Percentiles rank a stretch among this genome's conserved stretches.
These are phyloP conservation scores for Sceloporus undulatus DNA, from an alignment of 2,113 vertebrate genomes.

Conservation along the genomic window DNA sequence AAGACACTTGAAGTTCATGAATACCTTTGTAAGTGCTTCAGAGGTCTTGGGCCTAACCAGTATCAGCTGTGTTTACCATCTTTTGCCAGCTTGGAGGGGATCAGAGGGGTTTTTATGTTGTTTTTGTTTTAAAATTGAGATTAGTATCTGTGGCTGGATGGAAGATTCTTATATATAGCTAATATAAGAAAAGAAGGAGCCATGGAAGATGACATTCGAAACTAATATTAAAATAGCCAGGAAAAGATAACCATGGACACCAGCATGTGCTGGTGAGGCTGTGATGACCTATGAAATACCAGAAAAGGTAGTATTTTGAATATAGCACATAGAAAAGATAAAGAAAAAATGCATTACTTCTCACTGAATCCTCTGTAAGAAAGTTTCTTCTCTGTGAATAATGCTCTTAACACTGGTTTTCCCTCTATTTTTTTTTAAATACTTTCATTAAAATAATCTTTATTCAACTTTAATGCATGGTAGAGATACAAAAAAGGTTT, in stretches of 20 bases:
- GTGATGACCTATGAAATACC: too few relatives aligned
- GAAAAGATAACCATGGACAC: not conserved
- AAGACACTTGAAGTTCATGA: constrained; percentile 12
- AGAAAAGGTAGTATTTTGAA: too few relatives aligned
- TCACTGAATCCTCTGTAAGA: not conserved
- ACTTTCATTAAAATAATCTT: too few relatives aligned
- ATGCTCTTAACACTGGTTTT: not conserved
- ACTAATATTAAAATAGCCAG: not conserved
- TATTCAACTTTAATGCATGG: too few relatives aligned
- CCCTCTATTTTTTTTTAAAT: too few relatives aligned
- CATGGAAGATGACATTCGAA: not conserved
- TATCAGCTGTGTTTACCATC: not conserved
- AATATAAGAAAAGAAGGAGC: not conserved
- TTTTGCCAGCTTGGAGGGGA: not conserved
- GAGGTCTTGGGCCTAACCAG: not conserved
- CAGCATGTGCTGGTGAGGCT: too few relatives aligned
- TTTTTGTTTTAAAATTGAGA: not conserved
- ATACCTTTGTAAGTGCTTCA: not conserved
- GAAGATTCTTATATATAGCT: not conserved
- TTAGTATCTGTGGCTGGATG: not conserved
- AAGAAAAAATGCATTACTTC: not conserved
- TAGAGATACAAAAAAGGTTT: too few relatives aligned
- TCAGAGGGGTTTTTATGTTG: not conserved
- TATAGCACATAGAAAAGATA: too few relatives aligned
- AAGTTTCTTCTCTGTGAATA: too few relatives aligned